These are phyloP conservation scores for Pangasianodon gigas DNA, from an alignment of 2,113 vertebrate species.

Conservation along the genomic window DNA sequence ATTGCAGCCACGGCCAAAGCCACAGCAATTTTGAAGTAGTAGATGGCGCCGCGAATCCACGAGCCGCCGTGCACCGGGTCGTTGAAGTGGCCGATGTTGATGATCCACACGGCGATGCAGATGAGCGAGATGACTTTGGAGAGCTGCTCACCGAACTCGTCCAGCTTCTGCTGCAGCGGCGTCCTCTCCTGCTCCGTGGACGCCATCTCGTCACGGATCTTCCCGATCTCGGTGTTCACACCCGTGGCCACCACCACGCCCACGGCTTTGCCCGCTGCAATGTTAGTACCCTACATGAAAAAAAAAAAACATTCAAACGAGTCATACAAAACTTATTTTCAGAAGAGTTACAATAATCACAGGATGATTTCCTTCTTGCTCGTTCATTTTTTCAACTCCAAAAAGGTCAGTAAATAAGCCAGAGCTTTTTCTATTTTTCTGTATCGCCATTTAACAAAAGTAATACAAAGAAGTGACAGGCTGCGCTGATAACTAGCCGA, in stretches of 20 bases:
- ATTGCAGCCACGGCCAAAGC: constrained; percentile 96
- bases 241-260: constrained; percentile 93
- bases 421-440: background rate
- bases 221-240: constrained; percentile 94
- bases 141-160: constrained; percentile 96
- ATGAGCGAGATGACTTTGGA: constrained; percentile 98
- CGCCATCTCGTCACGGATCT: constrained; percentile 97
- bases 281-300: constrained; percentile 88
- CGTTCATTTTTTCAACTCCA: background rate
- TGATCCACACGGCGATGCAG: constrained; percentile 98
- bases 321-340: background rate
- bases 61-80: constrained; percentile 96
- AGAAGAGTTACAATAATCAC: background rate
- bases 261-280: constrained; percentile 92
- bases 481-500: background rate
- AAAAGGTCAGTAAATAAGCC: background rate
- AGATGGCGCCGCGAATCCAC: constrained; percentile 96
- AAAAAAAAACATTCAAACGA: background rate
- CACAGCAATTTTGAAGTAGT: constrained; percentile 98
- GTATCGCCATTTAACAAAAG: background rate
- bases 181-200: constrained; percentile 94
- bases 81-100: constrained; percentile 98
- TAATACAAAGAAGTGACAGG: constrained; percentile 28
- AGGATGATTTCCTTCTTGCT: background rate
- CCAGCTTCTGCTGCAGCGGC: constrained; percentile 93